Evolutionary conservation across 1,140 invertebrate genomes (phyloP).

Genomic region (Nasonia longicornis): DNA sequence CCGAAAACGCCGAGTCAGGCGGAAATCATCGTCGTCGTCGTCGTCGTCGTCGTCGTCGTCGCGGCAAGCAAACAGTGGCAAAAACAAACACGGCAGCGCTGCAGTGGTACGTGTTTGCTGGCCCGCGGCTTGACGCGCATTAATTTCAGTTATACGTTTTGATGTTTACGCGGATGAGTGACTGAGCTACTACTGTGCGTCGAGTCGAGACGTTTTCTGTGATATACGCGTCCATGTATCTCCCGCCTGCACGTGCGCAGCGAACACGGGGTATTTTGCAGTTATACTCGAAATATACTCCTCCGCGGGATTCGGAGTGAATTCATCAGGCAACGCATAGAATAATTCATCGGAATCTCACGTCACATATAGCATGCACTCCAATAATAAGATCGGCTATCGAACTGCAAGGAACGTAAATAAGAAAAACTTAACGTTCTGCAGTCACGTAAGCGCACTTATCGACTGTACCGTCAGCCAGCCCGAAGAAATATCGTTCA

Average conservation of each 20-base stretch:
- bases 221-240: too few relatives aligned
- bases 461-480: too few relatives aligned
- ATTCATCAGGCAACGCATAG: background rate
- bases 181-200: background rate
- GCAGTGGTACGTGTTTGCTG: conserved; percentile 26
- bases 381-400: too few relatives aligned
- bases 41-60: background rate
- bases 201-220: background rate
- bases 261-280: background rate
- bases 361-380: too few relatives aligned
- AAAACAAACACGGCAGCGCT: conserved; percentile 31
- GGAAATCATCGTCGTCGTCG: conserved; percentile 1
- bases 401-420: too few relatives aligned
- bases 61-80: background rate
- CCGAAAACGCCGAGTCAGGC: background rate
- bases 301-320: too few relatives aligned
- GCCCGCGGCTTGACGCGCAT: conserved; percentile 43
- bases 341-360: too few relatives aligned
- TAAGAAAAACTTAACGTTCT: too few relatives aligned
- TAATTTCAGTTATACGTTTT: conserved; percentile 44
- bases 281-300: background rate
- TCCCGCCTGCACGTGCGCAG: background rate
- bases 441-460: too few relatives aligned
- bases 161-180: background rate
- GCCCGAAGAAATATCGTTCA: too few relatives aligned